Base-by-base conservation (phyloP, 2,113 vertebrate genomes). In the Albula glossodonta region DNA sequence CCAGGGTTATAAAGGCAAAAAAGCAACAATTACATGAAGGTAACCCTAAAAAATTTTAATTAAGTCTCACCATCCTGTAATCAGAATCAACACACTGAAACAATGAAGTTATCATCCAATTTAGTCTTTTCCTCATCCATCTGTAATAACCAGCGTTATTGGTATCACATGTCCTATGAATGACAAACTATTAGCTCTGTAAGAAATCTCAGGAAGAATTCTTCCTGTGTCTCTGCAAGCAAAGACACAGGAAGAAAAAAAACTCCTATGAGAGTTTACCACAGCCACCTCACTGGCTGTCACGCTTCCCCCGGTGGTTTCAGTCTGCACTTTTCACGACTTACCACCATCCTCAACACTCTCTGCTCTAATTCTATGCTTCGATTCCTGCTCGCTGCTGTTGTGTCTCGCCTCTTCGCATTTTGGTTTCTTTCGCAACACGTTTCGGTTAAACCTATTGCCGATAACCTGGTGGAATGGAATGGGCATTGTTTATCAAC, bases 271-370 rank as follows among this genome's bases (percentile, higher is more conserved):
- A 66, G 74, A 80, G 60, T 82, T 50, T 70, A 31, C 53, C 51
- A 52, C 86, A 87, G 89, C 87, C 86, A 88, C 85, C 87, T 85
- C 79, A 89, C 81, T 6, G 82, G 85, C 79, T 89, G 88, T 88
- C 88, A 3, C 82, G 88, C 85, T 49, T 87, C 88, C 86, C 80
- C 53, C 48, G 80, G 89, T 92, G 93, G 93, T 93, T 93, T 92
- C 92, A 82, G 88, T 93, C 90, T 89, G 86, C 83, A 85, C 60
- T 60, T 31, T 50, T 50, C 49, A 51, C 50, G 51, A 77, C 31
- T 22, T 74, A 22, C 56, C 41, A 83, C 51, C 56, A 2, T 60
- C 63, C 63, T 60, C 52, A 51, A n/a, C 63, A 74, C 50, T 19
- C 13, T 60, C 31, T 13, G 48, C 7, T 41, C 4, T 19, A 83